Base-by-base conservation (phyloP, 2,888 invertebrate genomes). In the Mythimna ferrago region DNA sequence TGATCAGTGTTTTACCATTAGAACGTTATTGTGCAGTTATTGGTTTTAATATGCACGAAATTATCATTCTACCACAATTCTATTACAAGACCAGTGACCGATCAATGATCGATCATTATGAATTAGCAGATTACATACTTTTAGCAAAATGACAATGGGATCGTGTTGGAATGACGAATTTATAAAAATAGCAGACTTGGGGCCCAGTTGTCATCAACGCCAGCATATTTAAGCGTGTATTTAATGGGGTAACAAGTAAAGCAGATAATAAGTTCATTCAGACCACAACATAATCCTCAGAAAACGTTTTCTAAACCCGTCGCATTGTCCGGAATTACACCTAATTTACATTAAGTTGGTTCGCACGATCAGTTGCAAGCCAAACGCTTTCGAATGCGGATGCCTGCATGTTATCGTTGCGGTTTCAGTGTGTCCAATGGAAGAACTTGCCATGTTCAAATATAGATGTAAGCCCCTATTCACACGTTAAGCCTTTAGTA, bases 291-390 rank as follows among this genome's bases (percentile, higher is more conserved):
- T 38, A 76, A 51, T 56, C n/a, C 35, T 54, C 14, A 44, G 6
- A 48, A 19, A 19, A 48, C 6, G 16, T 81, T 82, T 83, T 71
- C 73, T 73, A 67, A 82, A 75, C 68, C 41, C 41, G 5, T 41
- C 10, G 3, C 51, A 73, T 61, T 76, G 65, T 64, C 3, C 41
- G 56, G 58, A 81, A 81, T 71, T 76, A 76, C 62, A 61, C 51
- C 64, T 71, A 60, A 83, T 83, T 85, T 81, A 78, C 73, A 85
- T 73, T 73, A 62, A 35, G 35, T 71, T 77, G 66, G 60, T 80
- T 65, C 21, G 21, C 57, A 71, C 60, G n/a, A 21, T 65, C 67
- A 64, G 71, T 74, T 66, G 38, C 64, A 66, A 69, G 69, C 72
- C 67, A 75, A 75, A 67, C 60, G 76, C 58, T 81, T 81, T 71